Percentiles rank a stretch among this genome's conserved stretches.
phyloP scores from a whole-genome alignment of 1,140 invertebrate species.

The Macrotrachela quadricornifera region DNA sequence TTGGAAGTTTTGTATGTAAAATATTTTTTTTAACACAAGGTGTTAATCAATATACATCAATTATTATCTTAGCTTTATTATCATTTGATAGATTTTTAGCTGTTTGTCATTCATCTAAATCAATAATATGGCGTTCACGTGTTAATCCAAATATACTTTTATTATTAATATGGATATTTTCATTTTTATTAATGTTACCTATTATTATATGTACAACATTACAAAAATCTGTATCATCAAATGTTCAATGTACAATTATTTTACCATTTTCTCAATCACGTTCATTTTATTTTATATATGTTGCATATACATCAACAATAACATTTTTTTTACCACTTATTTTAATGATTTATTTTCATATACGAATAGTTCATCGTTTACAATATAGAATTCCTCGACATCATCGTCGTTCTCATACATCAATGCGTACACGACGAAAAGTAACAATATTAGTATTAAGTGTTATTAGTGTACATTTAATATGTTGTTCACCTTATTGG shows the following conservation, averaged over 20 bases:
- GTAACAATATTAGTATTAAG: constrained; percentile 1
- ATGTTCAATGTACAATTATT: neutral
- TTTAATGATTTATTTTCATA: constrained; percentile 6
- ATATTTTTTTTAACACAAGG: constrained; percentile 1
- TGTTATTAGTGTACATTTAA: constrained; percentile 3
- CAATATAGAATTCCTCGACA: neutral
- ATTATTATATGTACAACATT: constrained; percentile 1
- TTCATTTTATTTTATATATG: no score
- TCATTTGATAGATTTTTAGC: constrained; percentile 7
- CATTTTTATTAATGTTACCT: constrained; percentile 4
- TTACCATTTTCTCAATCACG: no score
- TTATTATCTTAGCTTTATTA: constrained; percentile 3
- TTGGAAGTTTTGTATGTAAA: constrained; percentile 15
- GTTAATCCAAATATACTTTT: neutral
- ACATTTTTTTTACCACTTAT: constrained; percentile 7
- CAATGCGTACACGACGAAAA: constrained; percentile 2
- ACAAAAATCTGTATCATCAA: neutral
- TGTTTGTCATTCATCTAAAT: constrained; percentile 32
- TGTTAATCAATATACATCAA: constrained; percentile 8
- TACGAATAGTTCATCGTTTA: neutral
- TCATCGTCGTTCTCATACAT: neutral
- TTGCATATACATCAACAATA: neutral
- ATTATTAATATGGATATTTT: constrained; percentile 1
- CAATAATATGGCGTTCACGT: neutral
- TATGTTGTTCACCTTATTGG: constrained; percentile 5